Base-by-base conservation (phyloP, 2,888 invertebrate genomes). In the Caenorhabditis parvicauda region DNA sequence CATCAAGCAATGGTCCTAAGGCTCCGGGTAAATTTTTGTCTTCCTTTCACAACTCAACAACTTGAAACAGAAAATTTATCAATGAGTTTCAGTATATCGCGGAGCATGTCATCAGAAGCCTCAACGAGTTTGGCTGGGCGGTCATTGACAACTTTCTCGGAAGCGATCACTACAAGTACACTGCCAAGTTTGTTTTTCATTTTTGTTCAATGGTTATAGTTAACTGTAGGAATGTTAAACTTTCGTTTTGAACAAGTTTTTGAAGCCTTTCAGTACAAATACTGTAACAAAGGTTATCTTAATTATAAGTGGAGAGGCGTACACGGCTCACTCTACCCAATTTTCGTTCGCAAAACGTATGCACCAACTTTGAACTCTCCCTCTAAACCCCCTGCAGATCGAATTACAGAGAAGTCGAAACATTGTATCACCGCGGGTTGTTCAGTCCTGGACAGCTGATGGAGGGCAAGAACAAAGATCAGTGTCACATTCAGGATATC, bases 121-220 rank as follows among this genome's bases (percentile, higher is more conserved):
- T 80, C 29, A 74, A 75, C 48, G 74, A 73, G 41, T 80, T 72
- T 48, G 80, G 80, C 32, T 80, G 80, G 80, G 68, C 75, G 2
- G 75, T 76, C 12, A 71, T 79, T 22, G 80, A 80, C 64, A 75
- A 79, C 44, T 79, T 79, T 52, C 64, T 80, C 32, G 79, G 79
- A 17, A 28, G 59, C 22, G 68, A 69, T 21, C 75, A 77, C 51
- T 75, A 72, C 46, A 64, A 59, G 46, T 61, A 59, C 49, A 67
- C 67, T 7, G 62, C 65, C 35, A 61, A 50, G 76, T 77, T 46
- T 58, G 65, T 56, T 32, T 21, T 19, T 4, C 19, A 48, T 7
- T 29, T n/a, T 21, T 17, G 3, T 4, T 43, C 19, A n/a, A n/a
- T 24, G 4, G 37, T 21, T 22, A 32, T 2, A 22, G 7, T 48